Conservation (phyloP, 92 coral and sea anemone genomes). For the Palythoa grandiflora region DNA sequence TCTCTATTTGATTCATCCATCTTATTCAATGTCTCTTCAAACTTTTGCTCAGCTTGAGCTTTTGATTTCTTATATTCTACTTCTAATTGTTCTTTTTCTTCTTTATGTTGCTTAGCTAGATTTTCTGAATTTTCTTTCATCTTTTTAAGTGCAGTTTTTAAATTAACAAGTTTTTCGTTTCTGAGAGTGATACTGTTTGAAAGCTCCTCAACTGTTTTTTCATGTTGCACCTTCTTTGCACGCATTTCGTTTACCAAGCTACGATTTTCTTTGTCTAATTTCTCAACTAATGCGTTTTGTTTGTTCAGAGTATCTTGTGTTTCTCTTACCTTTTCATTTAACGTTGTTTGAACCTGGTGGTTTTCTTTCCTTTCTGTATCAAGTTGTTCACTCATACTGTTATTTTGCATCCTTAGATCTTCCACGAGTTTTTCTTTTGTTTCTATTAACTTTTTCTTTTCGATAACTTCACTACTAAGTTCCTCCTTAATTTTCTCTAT, state of each 20-base stretch:
- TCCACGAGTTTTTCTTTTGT: slow-evolving; percentile 57
- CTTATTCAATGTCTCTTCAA: slow-evolving; percentile 73
- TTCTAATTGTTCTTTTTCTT: slow-evolving; percentile 66
- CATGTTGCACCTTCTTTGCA: slow-evolving; percentile 53
- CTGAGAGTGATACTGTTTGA: slow-evolving; percentile 75
- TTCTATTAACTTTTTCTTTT: slow-evolving; percentile 67
- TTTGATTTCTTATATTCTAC: slow-evolving; percentile 60
- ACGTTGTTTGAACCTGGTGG: slow-evolving; percentile 60
- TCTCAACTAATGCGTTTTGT: slow-evolving; percentile 55
- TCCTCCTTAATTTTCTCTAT: slow-evolving; percentile 58
- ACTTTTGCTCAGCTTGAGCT: slow-evolving; percentile 64
- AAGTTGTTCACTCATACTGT: slow-evolving; percentile 55
- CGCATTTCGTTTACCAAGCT: slow-evolving; percentile 53
- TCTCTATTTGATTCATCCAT: slow-evolving; percentile 77
- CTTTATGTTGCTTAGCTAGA: slow-evolving; percentile 62
- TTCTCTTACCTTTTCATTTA: slow-evolving; percentile 68
- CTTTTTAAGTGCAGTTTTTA: slow-evolving; percentile 74
- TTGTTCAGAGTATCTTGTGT: slow-evolving; percentile 55
- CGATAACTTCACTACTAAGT: slow-evolving; percentile 58
- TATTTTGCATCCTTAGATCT: slow-evolving; percentile 55
- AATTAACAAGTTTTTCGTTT: slow-evolving; percentile 78
- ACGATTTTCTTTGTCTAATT: slow-evolving; percentile 52
- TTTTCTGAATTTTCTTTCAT: slow-evolving; percentile 62
- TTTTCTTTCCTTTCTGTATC: slow-evolving; percentile 54
- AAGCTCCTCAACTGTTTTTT: slow-evolving; percentile 77